Percentiles rank a stretch among this genome's conserved stretches.
Evolutionary conservation across 2,113 vertebrate species (phyloP).

Genomic region (Scopus umbretta): DNA sequence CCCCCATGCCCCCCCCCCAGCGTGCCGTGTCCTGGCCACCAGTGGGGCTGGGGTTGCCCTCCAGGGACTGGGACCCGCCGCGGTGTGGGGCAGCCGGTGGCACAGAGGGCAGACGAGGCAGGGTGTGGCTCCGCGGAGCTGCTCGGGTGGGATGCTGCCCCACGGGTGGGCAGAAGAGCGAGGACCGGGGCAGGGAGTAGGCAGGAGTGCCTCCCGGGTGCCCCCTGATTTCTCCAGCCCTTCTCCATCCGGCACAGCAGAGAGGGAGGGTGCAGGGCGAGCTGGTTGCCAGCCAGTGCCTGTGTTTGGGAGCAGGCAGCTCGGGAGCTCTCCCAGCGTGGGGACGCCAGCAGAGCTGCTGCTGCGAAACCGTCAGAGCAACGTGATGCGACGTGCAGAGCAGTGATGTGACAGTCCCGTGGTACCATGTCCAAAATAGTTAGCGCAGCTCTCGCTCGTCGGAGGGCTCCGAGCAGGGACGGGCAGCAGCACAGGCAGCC

Average conservation of each 20-base stretch:
- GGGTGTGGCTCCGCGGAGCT: background rate
- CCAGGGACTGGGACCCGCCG: background rate
- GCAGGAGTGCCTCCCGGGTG: background rate
- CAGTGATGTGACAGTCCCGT: slow-evolving; percentile 31
- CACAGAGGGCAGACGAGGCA: background rate
- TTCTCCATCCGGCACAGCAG: accelerated
- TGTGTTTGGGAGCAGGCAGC: slow-evolving; percentile 10
- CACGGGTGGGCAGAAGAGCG: accelerated
- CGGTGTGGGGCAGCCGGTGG: background rate
- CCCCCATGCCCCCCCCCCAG: accelerated
- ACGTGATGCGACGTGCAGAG: background rate
- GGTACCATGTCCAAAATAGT: slow-evolving; percentile 52
- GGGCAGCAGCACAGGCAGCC: background rate
- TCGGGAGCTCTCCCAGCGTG: background rate
- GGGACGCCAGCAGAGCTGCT: background rate
- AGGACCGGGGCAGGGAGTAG: background rate
- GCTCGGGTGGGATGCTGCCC: background rate
- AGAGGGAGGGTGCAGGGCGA: background rate
- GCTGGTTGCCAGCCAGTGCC: background rate
- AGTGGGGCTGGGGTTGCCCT: accelerated
- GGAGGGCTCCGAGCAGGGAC: background rate
- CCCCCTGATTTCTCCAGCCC: background rate
- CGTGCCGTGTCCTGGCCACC: background rate
- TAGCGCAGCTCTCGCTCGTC: background rate
- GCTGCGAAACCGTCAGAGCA: slow-evolving; percentile 1